Evolutionary conservation across 2,888 invertebrate genomes (phyloP).

Genomic region (Platypus cylindrus): DNA sequence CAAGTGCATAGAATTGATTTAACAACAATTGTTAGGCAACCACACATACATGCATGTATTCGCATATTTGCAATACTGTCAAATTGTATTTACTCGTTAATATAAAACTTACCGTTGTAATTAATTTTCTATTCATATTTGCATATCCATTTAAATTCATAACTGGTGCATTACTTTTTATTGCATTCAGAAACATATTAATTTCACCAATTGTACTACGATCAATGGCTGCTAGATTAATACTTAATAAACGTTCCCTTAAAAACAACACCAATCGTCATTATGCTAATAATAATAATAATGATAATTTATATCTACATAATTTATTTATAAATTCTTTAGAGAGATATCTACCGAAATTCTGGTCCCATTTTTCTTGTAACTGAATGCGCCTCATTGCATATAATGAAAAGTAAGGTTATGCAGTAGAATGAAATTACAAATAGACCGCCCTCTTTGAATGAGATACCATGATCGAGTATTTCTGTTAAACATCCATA

Average conservation of each 20-base stretch:
- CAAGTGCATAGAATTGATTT: too few species aligned
- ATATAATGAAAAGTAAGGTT: constrained; percentile 56
- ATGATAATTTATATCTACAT: too few species aligned
- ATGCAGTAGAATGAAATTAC: constrained; percentile 60
- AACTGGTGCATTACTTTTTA: constrained; percentile 60
- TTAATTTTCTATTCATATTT: constrained; percentile 54
- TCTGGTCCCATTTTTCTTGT: constrained; percentile 39
- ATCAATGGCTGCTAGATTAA: constrained; percentile 52
- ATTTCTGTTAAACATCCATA: constrained; percentile 61
- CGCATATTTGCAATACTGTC: too few species aligned
- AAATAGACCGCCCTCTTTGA: constrained; percentile 58
- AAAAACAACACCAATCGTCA: constrained; percentile 3
- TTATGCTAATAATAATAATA: too few species aligned
- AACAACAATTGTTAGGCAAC: too few species aligned
- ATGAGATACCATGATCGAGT: constrained; percentile 56
- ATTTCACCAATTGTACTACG: constrained; percentile 54
- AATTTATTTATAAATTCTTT: too few species aligned
- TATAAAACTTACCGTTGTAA: constrained; percentile 46
- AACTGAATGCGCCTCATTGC: constrained; percentile 55
- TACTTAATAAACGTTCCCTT: constrained; percentile 51
- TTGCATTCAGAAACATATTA: constrained; percentile 61
- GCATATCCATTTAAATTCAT: constrained; percentile 67
- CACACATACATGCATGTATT: too few species aligned
- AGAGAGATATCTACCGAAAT: constrained; percentile 26
- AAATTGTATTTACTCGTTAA: background rate